Conservation (phyloP, 2,113 vertebrate species). For the Heteronetta atricapilla region DNA sequence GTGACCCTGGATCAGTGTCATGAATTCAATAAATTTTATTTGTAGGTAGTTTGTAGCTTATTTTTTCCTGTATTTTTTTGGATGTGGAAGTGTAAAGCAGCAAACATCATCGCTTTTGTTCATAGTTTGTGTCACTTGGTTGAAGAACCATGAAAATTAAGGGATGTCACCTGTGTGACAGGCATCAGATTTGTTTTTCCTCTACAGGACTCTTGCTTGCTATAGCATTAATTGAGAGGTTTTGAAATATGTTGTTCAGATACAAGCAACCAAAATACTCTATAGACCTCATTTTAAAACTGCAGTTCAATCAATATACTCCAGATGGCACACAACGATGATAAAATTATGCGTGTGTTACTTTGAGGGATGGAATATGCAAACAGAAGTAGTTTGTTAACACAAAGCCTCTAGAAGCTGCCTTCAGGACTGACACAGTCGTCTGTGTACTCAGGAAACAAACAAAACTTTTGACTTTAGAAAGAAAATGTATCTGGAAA, state of each 20-base stretch:
- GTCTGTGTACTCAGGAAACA: not conserved
- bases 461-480: not conserved
- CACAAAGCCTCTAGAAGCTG: constrained; percentile 57
- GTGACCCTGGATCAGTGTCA: not conserved
- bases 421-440: constrained; percentile 44
- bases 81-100: not conserved
- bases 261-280: constrained; percentile 51
- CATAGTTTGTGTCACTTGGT: not conserved
- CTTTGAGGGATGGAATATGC: constrained; percentile 66
- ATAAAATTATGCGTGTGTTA: constrained; percentile 71
- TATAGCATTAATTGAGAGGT: not conserved
- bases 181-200: not conserved
- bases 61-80: not conserved
- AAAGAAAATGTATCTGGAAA: not conserved
- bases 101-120: not conserved
- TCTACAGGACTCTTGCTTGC: not conserved
- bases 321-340: constrained; percentile 82
- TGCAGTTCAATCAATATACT: constrained; percentile 77
- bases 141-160: not conserved
- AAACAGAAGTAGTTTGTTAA: constrained; percentile 70
- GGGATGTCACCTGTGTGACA: not conserved
- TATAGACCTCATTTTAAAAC: constrained; percentile 63
- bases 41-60: not conserved
- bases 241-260: not conserved
- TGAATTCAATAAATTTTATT: not conserved